phyloP scores from a whole-genome alignment of 2,888 invertebrate genomes.

The Conomelus anceps region DNA sequence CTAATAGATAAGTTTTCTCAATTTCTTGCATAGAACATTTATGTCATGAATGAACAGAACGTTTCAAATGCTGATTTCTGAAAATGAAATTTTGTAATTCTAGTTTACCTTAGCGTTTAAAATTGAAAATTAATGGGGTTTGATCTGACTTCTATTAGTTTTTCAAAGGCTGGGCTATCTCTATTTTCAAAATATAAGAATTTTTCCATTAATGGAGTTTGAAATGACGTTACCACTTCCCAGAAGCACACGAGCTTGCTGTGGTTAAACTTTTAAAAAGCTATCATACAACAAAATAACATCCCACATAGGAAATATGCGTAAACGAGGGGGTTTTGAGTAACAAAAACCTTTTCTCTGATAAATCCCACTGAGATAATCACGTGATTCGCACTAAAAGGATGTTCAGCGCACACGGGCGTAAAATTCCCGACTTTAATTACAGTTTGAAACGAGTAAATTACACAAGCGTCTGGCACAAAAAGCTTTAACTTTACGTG shows the following conservation, averaged over 20 bases:
- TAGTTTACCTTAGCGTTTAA: no score
- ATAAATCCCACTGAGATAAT: not conserved
- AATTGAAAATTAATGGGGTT: no score
- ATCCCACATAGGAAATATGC: not conserved
- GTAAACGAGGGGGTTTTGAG: not conserved
- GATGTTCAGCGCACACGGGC: not conserved
- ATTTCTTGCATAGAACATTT: not conserved
- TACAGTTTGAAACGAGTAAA: not conserved
- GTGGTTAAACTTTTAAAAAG: no score
- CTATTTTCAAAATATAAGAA: no score
- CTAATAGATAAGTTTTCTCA: no score
- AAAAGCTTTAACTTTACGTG: not conserved
- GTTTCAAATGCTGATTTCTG: no score
- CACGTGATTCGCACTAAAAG: not conserved
- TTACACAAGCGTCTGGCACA: not conserved
- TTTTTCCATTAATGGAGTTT: no score
- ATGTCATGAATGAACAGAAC: not conserved
- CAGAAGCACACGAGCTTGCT: no score
- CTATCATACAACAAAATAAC: not conserved
- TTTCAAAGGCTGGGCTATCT: no score
- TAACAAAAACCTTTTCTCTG: not conserved
- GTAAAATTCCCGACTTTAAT: not conserved
- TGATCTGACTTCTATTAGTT: no score
- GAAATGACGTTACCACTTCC: no score
- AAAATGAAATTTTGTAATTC: no score